Percentiles rank a stretch among this genome's conserved stretches.
These are phyloP conservation scores for Poeciliopsis retropinna DNA, from an alignment of 2,113 vertebrate genomes.

Conservation along the genomic window DNA sequence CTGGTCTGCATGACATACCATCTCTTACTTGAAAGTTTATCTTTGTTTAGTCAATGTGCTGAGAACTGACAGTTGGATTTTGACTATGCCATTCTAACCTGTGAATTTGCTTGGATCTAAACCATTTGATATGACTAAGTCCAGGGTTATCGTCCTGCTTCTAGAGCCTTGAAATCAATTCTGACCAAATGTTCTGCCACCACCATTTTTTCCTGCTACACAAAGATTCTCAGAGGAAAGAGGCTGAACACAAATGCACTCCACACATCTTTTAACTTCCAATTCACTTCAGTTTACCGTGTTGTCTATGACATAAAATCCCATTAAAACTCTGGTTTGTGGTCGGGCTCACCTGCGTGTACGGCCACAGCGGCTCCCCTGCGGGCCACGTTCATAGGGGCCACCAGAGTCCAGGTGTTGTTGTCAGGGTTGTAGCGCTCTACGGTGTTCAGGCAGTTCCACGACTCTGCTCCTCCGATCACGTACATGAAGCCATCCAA, in stretches of 20 bases:
- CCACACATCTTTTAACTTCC: too few species aligned
- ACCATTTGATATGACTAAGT: background rate
- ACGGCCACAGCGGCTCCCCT: conserved; percentile 91
- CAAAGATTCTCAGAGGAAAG: too few species aligned
- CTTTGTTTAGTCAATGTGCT: too few species aligned
- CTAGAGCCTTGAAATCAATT: background rate
- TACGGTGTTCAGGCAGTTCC: conserved; percentile 96
- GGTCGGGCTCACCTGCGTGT: conserved; percentile 79
- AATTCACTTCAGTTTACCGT: too few species aligned
- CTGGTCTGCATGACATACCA: too few species aligned
- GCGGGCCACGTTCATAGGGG: conserved; percentile 95
- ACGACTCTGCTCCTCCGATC: conserved; percentile 94
- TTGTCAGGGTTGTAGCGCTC: conserved; percentile 95
- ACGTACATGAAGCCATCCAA: conserved; percentile 92
- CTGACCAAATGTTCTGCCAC: too few species aligned
- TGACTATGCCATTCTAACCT: background rate
- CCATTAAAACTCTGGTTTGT: too few species aligned
- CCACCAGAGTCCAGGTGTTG: conserved; percentile 94
- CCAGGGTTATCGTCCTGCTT: background rate
- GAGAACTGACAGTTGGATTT: background rate
- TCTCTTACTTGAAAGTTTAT: too few species aligned
- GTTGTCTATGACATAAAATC: too few species aligned
- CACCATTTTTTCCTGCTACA: too few species aligned
- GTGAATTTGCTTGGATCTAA: background rate
- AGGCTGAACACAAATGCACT: too few species aligned